Evolutionary conservation across 2,113 vertebrate genomes (phyloP).

Genomic region (Austrofundulus limnaeus): DNA sequence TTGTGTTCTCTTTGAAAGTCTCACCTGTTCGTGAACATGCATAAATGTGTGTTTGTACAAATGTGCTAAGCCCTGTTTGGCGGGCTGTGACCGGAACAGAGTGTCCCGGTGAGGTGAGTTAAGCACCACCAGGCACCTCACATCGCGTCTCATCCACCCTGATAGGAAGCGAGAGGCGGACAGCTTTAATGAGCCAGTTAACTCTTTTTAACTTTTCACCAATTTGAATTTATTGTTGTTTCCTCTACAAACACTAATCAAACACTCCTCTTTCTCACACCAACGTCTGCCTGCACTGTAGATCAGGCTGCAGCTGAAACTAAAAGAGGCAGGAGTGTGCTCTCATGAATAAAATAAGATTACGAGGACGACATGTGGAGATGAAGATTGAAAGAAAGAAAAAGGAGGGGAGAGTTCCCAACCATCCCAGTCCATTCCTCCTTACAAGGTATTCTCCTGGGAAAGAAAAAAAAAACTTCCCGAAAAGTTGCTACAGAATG

Average conservation of each 20-base stretch:
- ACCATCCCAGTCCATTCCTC: slow-evolving; percentile 33
- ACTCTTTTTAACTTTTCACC: too few species aligned
- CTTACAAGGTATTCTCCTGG: slow-evolving; percentile 63
- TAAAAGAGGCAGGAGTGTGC: slow-evolving; percentile 46
- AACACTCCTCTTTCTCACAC: not conserved
- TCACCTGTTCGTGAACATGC: slow-evolving; percentile 15
- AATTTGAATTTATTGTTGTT: slow-evolving; percentile 8
- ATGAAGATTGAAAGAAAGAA: not conserved
- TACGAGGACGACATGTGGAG: slow-evolving; percentile 51
- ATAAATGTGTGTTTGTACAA: slow-evolving; percentile 21
- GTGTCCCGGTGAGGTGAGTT: slow-evolving; percentile 22
- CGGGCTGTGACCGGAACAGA: slow-evolving; percentile 29
- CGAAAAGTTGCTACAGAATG: not conserved
- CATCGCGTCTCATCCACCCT: slow-evolving; percentile 40
- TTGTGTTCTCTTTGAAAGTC: slow-evolving; percentile 19
- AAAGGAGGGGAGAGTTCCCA: slow-evolving; percentile 26
- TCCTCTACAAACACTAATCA: slow-evolving; percentile 6
- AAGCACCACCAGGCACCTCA: slow-evolving; percentile 47
- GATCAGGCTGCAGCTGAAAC: slow-evolving; percentile 15
- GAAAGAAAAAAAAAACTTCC: slow-evolving; percentile 12
- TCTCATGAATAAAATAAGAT: slow-evolving; percentile 76
- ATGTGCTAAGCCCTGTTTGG: slow-evolving; percentile 11
- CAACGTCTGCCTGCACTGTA: slow-evolving; percentile 7
- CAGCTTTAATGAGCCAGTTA: not conserved
- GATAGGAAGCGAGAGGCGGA: not conserved